Conservation (phyloP, 2,888 invertebrate genomes). For the Tolmerus cingulatus region DNA sequence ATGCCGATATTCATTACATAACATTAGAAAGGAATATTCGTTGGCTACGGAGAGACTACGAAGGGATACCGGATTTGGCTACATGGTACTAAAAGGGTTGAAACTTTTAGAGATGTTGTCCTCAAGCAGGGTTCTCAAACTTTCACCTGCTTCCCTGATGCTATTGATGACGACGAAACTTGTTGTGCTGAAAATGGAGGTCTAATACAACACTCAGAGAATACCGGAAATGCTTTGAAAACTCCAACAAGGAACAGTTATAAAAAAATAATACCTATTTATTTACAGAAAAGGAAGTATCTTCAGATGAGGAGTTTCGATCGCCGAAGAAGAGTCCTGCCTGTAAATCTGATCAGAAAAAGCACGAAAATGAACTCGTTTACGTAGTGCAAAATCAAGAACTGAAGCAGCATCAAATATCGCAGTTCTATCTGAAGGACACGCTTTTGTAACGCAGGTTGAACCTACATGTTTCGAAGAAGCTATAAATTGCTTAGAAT, state of each 20-base stretch:
- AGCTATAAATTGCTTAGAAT: slow-evolving; percentile 38
- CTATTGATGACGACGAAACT: neutral
- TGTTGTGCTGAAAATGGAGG: neutral
- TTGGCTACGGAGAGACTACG: slow-evolving; percentile 16
- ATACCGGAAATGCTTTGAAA: neutral
- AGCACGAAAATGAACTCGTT: neutral
- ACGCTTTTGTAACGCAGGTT: neutral
- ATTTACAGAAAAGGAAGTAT: neutral
- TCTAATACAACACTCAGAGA: neutral
- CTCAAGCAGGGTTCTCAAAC: neutral
- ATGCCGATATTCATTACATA: too few species aligned
- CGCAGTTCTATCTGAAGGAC: slow-evolving; percentile 4
- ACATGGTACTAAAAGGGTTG: slow-evolving; percentile 36
- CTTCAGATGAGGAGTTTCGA: neutral
- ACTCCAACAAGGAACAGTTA: neutral
- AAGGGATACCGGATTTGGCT: slow-evolving; percentile 53
- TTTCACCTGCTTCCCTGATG: neutral
- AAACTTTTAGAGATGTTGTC: slow-evolving; percentile 45
- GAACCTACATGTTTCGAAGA: slow-evolving; percentile 31
- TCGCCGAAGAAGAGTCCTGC: neutral
- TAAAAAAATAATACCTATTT: neutral
- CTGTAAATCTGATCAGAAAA: neutral
- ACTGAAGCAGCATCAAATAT: neutral
- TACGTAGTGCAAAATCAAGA: neutral
- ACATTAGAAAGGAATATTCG: slow-evolving; percentile 46